Base-by-base conservation (phyloP, 2,797 vertebrate genomes). In the Delichon dasypus region DNA sequence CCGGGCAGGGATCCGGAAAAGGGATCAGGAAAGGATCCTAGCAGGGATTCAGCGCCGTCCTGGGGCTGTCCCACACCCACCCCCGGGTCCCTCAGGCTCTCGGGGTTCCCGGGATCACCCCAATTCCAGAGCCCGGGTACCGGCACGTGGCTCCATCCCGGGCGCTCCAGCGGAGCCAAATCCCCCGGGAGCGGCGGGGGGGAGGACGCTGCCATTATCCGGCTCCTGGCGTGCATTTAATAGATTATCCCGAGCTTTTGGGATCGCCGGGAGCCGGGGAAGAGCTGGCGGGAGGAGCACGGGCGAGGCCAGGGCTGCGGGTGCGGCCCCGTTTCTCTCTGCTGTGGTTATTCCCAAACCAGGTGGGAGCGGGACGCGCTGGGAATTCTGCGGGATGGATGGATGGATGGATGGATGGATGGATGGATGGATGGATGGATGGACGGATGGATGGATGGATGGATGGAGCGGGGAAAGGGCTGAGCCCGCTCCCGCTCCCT, bases 211-310 rank as follows among this genome's bases (percentile, higher is more conserved):
- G 81, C 91, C 54, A 36, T 88, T 85, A 91, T 96, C 96, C 82
- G 48, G 87, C 71, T 88, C 73, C 78, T 29, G 81, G 87, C 38
- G 82, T 20, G 79, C 96, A 92, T 36, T 95, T 93, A 95, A 89
- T 60, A 97, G 97, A 97, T 97, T 95, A 96, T 96, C 85, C 90
- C 34, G 86, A 89, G 96, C 96, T 30, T 93, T 93, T 62, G 93
- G 73, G 76, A 67, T 58, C 51, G 60, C 78, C 71, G 14, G 4
- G 51, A 74, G 91, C 72, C 19, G 16, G 60, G 73, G 70, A 10
- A 77, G 85, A 23, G 74, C 91, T 66, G 25, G 61, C 95, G 4
- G 84, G 62, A 86, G 79, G 47, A 68, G 14, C 68, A 10, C 20
- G 57, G 91, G 47, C 77, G 64, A 80, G 94, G 66, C 90, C 95